Evolutionary conservation across 2,888 invertebrate genomes (phyloP).

Genomic region (Acleris laterana): DNA sequence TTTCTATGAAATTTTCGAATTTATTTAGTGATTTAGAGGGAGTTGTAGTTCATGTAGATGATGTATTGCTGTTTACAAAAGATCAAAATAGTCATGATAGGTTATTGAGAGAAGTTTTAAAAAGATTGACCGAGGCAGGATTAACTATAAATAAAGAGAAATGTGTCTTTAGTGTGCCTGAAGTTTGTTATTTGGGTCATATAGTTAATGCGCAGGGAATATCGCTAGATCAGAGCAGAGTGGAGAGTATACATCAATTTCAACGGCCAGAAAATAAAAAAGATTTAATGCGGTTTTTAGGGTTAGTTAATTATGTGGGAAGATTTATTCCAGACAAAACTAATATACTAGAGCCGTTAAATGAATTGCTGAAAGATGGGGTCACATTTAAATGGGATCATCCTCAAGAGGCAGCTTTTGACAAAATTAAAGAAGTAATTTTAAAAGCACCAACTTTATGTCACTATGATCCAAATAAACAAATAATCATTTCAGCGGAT

Average conservation of each 20-base stretch:
- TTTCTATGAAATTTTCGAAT: too few relatives aligned
- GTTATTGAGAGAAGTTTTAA: slow-evolving; percentile 21
- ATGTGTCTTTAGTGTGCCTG: slow-evolving; percentile 32
- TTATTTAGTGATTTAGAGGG: too few relatives aligned
- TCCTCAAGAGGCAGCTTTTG: neutral
- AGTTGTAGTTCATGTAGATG: too few relatives aligned
- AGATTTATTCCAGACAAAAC: slow-evolving; percentile 28
- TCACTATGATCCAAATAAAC: too few relatives aligned
- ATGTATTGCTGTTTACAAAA: slow-evolving; percentile 5
- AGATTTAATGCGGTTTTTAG: slow-evolving; percentile 35
- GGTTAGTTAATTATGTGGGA: slow-evolving; percentile 34
- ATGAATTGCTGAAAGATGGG: slow-evolving; percentile 20
- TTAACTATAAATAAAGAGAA: slow-evolving; percentile 34
- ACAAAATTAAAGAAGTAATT: neutral
- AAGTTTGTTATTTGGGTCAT: slow-evolving; percentile 34
- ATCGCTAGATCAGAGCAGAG: slow-evolving; percentile 18
- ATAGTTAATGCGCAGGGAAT: slow-evolving; percentile 27
- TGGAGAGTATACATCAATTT: slow-evolving; percentile 24
- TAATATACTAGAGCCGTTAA: slow-evolving; percentile 20
- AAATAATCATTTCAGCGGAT: too few relatives aligned
- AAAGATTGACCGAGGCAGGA: slow-evolving; percentile 20
- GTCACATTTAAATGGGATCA: neutral
- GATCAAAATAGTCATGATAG: slow-evolving; percentile 22
- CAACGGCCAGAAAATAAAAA: slow-evolving; percentile 26
- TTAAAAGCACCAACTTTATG: too few relatives aligned